These are phyloP conservation scores for Brachypteracias leptosomus DNA, from an alignment of 2,113 vertebrate genomes.

Conservation along the genomic window DNA sequence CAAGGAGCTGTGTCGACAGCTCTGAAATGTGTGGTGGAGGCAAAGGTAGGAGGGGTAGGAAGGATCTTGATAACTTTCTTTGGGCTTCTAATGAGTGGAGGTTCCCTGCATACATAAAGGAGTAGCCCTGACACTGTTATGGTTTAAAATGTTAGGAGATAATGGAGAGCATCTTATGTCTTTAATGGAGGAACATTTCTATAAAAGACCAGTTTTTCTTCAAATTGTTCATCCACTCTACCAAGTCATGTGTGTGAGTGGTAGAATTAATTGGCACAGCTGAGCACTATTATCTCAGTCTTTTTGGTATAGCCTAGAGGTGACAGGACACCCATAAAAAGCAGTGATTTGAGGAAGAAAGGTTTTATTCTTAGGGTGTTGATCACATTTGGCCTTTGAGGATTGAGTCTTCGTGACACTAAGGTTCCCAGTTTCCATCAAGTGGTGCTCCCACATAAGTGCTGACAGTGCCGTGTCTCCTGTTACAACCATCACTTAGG, in stretches of 20 bases:
- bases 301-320: background rate
- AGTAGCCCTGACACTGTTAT: background rate
- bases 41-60: background rate
- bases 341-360: background rate
- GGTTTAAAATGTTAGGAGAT: background rate
- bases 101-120: background rate
- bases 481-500: background rate
- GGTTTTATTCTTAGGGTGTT: background rate
- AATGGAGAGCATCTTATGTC: background rate
- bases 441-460: background rate
- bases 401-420: background rate
- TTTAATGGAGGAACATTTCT: background rate
- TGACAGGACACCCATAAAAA: background rate
- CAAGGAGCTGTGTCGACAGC: slow-evolving; percentile 52
- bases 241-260: background rate
- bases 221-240: background rate
- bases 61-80: background rate
- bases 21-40: slow-evolving; percentile 23
- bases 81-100: background rate
- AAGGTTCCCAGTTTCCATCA: background rate
- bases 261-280: background rate
- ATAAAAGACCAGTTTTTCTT: background rate
- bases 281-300: background rate
- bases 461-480: background rate
- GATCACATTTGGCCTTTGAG: background rate